Evolutionary conservation across 2,888 invertebrate genomes (phyloP).

Genomic region (Dendrolimus pini): DNA sequence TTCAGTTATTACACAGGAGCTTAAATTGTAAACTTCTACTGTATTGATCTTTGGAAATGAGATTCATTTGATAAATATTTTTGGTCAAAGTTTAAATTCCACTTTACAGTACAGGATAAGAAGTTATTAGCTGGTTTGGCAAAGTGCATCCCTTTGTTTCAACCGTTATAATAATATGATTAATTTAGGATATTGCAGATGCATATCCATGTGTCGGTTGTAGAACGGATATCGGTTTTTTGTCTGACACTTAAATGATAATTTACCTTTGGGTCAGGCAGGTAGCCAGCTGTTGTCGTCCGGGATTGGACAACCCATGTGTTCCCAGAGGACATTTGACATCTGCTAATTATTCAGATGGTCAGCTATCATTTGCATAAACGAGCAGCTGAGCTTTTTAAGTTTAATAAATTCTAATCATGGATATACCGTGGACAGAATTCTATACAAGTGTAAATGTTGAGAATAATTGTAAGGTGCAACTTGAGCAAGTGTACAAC

Average conservation of each 20-base stretch:
- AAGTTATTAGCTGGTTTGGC: constrained; percentile 6
- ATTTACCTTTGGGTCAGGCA: constrained; percentile 47
- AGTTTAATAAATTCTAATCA: constrained; percentile 69
- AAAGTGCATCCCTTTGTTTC: constrained; percentile 17
- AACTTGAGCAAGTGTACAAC: constrained; percentile 64
- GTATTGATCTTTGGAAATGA: constrained; percentile 13
- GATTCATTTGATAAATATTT: constrained; percentile 1
- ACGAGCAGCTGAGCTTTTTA: constrained; percentile 55
- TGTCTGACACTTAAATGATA: constrained; percentile 43
- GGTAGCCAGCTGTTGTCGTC: constrained; percentile 48
- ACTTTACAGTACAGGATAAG: not conserved
- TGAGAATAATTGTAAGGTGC: constrained; percentile 68
- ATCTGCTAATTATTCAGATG: constrained; percentile 42
- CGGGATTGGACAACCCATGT: constrained; percentile 31
- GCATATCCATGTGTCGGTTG: constrained; percentile 44
- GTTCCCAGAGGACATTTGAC: constrained; percentile 46
- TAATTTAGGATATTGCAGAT: constrained; percentile 57
- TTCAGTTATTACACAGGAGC: constrained; percentile 54
- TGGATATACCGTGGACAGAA: constrained; percentile 49
- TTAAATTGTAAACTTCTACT: constrained; percentile 36
- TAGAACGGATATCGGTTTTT: constrained; percentile 52
- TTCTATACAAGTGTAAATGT: constrained; percentile 51
- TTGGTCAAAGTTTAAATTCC: not conserved
- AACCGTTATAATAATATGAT: constrained; percentile 23
- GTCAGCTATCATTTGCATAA: constrained; percentile 53